Evolutionary conservation across 2,888 invertebrate species (phyloP), one percentile per base, ranked within the genome.

Genomic region (Dysmachus trigonus): DNA sequence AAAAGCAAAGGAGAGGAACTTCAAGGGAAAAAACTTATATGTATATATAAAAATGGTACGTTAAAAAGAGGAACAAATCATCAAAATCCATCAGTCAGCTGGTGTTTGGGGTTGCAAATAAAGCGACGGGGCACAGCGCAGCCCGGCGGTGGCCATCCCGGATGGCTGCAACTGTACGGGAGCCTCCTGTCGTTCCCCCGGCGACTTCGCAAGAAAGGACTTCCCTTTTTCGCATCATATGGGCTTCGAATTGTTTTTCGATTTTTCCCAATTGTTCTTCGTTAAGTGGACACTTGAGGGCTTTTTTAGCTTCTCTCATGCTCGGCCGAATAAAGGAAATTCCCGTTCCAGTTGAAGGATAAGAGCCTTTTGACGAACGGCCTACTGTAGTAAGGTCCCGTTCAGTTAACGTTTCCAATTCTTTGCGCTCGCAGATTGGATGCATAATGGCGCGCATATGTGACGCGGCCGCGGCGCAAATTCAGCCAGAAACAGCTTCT

Each of bases 281-380:
- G 85, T 85, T 76, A 85, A 85, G 85, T 85, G 85, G 85, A 85
- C 76, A 85, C 85, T 85, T 77, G 85, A 85, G 76, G 51, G 74
- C 62, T 76, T 85, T 74, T 85, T 41, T 38, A 51, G 33, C 35
- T 51, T 77, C 85, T 76, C 62, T 62, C 62, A 18, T 62, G 62
- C 22, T 62, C 73, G 85, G 27, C 22, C 62, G 85, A n/a, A 76
- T 77, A 85, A 85, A 85, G 77, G 85, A 85, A 85, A 85, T 85
- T 85, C 85, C 77, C 85, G 74, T 85, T 85, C 35, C 62, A 85
- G 85, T 85, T 85, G 85, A 85, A 53, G 76, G 74, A 85, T 85
- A 85, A 85, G 85, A 85, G 85, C 35, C 76, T 83, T 83, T 83
- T 83, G 83, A 83, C 72, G 83, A 83, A 62, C 38, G 83, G 83